Evolutionary conservation across 2,888 invertebrate species (phyloP), one percentile per base, ranked within the genome.

Genomic region (Lymantria dispar): DNA sequence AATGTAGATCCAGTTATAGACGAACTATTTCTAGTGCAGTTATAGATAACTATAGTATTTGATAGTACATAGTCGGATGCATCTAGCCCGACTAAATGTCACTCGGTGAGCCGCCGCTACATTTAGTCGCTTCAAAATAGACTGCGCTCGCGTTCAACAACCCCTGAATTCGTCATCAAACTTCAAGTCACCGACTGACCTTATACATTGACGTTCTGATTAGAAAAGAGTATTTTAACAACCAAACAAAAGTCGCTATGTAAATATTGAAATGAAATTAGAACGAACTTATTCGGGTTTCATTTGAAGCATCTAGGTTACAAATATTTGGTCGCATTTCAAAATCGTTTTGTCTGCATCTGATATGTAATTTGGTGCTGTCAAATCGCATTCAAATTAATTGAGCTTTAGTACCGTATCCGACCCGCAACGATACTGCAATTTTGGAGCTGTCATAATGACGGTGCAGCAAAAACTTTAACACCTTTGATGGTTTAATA

Each of bases 51-150:
- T 75, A 64, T 72, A 74, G 58, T 70, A 67, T 74, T 72, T 70
- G 74, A 76, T 78, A 76, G 78, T 77, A 71, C 70, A 73, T 73
- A 68, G 76, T 83, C 78, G 78, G 87, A 87, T 89, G 90, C 88
- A 89, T 80, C 87, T 84, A 85, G 85, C 81, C 67, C 74, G 76
- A 76, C 77, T 84, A 91, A 91, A 91, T 91, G 91, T 91, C 91
- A 91, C 82, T 89, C 85, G 87, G 88, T 87, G 86, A 84, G 83
- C 83, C 76, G 75, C 64, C 70, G 82, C 81, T 83, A 80, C 76
- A 80, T 91, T 87, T 91, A 90, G 86, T 83, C 80, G 88, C 80
- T 85, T 87, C 81, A 74, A 91, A 91, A 91, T 91, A 91, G 90
- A 86, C 70, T 70, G 59, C 50, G 74, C 67, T 64, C 69, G 85